Evolutionary conservation across 1,140 invertebrate genomes (phyloP).

Genomic region (Heterodera carotae): DNA sequence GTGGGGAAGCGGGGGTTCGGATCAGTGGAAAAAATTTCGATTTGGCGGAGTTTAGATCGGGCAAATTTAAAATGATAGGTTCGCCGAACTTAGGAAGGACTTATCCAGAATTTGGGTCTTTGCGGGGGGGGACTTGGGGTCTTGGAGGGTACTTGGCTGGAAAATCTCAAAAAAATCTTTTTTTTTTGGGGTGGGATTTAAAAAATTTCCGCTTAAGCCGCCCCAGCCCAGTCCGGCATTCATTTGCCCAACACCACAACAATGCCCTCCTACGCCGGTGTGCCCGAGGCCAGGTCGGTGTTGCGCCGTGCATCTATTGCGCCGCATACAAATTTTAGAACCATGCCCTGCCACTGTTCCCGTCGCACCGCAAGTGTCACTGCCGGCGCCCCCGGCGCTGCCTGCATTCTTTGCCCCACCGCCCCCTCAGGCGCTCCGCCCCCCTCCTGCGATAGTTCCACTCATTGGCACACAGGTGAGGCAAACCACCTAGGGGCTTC

Average conservation of each 20-base stretch:
- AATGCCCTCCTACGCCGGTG: slow-evolving; percentile 4
- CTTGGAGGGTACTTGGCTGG: too few species aligned
- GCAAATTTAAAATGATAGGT: too few species aligned
- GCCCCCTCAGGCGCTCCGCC: neutral
- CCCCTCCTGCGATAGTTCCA: neutral
- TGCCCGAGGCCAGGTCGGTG: slow-evolving; percentile 25
- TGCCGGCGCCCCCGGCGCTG: slow-evolving; percentile 2
- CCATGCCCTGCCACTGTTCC: slow-evolving; percentile 16
- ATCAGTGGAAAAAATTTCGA: neutral
- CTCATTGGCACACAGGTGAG: neutral
- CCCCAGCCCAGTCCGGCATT: neutral
- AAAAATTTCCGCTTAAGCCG: neutral
- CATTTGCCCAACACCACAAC: slow-evolving; percentile 16
- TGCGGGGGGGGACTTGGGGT: too few species aligned
- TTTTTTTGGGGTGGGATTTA: neutral
- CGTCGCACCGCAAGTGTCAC: slow-evolving; percentile 3
- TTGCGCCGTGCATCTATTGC: neutral
- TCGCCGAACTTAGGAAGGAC: too few species aligned
- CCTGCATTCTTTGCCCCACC: neutral
- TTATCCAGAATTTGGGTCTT: too few species aligned
- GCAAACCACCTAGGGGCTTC: too few species aligned
- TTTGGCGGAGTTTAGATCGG: too few species aligned
- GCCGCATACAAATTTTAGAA: too few species aligned
- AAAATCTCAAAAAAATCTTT: neutral
- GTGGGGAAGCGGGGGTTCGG: neutral